Conservation (phyloP, 2,888 invertebrate genomes). For the Nephrocerus scutellatus region DNA sequence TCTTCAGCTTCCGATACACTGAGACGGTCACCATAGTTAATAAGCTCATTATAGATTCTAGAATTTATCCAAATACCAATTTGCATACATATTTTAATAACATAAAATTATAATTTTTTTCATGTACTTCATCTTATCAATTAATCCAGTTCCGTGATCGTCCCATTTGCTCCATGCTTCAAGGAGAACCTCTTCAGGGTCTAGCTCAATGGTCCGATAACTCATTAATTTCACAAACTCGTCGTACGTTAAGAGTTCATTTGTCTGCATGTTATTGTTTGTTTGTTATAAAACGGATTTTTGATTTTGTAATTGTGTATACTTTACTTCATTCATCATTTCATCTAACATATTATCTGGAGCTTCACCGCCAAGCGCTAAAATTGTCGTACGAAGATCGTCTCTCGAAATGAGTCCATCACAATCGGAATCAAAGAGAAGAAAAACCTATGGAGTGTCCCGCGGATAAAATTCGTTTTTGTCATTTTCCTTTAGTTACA, state of each 20-base stretch:
- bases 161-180: constrained; percentile 62
- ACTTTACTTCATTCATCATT: constrained; percentile 56
- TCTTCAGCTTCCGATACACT: constrained; percentile 57
- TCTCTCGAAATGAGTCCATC: constrained; percentile 60
- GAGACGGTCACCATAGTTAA: constrained; percentile 60
- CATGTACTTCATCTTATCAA: constrained; percentile 56
- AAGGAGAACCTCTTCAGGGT: constrained; percentile 58
- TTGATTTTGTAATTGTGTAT: background rate
- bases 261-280: too few species aligned
- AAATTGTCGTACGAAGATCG: constrained; percentile 57
- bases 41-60: constrained; percentile 59
- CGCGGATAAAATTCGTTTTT: background rate
- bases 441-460: constrained; percentile 51
- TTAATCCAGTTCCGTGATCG: constrained; percentile 54
- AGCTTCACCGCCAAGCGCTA: constrained; percentile 54
- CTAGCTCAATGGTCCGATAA: constrained; percentile 55
- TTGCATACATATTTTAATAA: too few species aligned
- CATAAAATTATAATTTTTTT: too few species aligned
- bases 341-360: constrained; percentile 54
- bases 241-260: constrained; percentile 56
- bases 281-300: too few species aligned
- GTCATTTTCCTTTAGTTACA: constrained; percentile 4
- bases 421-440: constrained; percentile 58
- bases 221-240: constrained; percentile 58
- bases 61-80: background rate